Conservation (phyloP, 2,797 vertebrate species). For the Amniataba percoides region DNA sequence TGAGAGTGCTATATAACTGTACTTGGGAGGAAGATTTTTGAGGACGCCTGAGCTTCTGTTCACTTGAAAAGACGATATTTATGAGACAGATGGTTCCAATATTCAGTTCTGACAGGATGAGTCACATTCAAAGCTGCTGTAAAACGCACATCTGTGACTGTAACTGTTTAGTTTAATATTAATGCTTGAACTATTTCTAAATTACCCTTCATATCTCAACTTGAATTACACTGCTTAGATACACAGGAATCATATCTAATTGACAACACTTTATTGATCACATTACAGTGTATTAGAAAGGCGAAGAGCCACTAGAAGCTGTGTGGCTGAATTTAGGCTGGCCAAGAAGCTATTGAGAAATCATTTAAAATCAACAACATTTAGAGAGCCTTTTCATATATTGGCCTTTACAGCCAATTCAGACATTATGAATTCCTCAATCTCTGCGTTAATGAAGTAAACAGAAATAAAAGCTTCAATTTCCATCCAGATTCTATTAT, state of each 20-base stretch:
- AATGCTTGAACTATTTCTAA: conserved; percentile 34
- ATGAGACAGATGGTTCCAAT: conserved; percentile 56
- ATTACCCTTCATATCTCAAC: conserved; percentile 4
- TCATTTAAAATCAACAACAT: conserved; percentile 22
- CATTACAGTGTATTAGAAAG: background rate
- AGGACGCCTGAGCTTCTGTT: conserved; percentile 33
- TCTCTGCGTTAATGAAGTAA: conserved; percentile 32
- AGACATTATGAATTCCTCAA: conserved; percentile 12
- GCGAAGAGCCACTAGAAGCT: conserved; percentile 6
- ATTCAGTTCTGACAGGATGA: conserved; percentile 48
- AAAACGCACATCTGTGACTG: conserved; percentile 55
- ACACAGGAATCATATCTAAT: conserved; percentile 13
- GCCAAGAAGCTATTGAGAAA: conserved; percentile 13
- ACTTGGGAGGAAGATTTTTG: conserved; percentile 4
- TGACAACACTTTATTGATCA: conserved; percentile 33
- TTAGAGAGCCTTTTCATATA: conserved; percentile 10
- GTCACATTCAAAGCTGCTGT: conserved; percentile 49
- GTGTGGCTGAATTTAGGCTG: conserved; percentile 5
- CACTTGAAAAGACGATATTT: conserved; percentile 40
- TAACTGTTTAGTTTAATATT: conserved; percentile 37
- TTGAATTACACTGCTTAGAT: conserved; percentile 20
- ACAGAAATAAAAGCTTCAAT: conserved; percentile 33
- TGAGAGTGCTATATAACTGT: conserved; percentile 10
- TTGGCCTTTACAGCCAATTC: conserved; percentile 21
- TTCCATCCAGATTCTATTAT: conserved; percentile 15